These are phyloP conservation scores for Phalacrocorax carbo DNA, from an alignment of 2,113 vertebrate genomes.

Conservation along the genomic window DNA sequence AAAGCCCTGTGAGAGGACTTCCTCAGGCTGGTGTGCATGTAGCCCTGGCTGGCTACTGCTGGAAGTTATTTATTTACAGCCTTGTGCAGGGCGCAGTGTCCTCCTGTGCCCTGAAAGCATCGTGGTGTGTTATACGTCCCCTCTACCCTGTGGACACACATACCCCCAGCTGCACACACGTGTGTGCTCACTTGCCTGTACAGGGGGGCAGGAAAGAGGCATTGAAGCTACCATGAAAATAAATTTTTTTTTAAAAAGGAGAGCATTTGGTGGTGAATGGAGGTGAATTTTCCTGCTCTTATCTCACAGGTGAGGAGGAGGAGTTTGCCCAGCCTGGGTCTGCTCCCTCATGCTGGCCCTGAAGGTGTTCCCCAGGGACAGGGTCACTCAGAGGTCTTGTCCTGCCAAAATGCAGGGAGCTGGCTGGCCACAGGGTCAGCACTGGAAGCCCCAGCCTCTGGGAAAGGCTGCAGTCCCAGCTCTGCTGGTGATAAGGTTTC, in stretches of 20 bases:
- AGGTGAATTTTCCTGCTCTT: neutral
- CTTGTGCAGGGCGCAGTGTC: neutral
- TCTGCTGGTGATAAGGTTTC: neutral
- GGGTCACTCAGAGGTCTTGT: neutral
- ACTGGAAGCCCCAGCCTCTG: neutral
- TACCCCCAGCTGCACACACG: rapidly evolving
- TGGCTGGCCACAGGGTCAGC: neutral
- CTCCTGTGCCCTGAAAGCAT: neutral
- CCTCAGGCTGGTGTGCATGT: neutral
- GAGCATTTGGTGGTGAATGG: neutral
- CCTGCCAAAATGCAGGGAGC: neutral
- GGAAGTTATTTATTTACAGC: neutral
- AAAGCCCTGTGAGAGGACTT: neutral
- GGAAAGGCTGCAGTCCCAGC: neutral
- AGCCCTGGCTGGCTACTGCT: neutral
- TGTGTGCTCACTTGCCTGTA: neutral
- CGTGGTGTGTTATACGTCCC: rapidly evolving
- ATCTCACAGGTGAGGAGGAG: neutral
- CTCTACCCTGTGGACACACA: rapidly evolving
- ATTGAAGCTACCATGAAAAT: neutral
- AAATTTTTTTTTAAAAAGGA: neutral
- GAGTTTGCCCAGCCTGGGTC: neutral
- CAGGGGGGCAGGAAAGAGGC: neutral
- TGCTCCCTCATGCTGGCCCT: neutral
- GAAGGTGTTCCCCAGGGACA: neutral